Conservation (phyloP, 2,797 vertebrate genomes). For the Gadopsis marmoratus region DNA sequence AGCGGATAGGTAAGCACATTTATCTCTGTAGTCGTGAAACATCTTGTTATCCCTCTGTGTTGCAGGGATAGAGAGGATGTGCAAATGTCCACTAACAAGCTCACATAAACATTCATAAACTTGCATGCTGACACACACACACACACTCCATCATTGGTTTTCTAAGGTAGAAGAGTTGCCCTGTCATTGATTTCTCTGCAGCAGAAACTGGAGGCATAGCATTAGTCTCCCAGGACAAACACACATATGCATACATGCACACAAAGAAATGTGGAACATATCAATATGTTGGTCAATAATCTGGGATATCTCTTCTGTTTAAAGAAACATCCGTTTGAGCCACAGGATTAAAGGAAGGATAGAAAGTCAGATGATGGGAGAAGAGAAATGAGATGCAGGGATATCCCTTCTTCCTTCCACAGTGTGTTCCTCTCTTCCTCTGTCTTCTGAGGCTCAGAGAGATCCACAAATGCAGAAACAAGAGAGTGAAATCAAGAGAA, state of each 20-base stretch:
- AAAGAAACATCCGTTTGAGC: conserved; percentile 54
- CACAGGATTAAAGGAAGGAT: conserved; percentile 32
- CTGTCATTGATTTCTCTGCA: conserved; percentile 80
- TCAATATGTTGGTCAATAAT: conserved; percentile 71
- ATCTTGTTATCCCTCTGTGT: conserved; percentile 12
- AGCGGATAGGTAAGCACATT: conserved; percentile 23
- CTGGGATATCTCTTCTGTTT: conserved; percentile 65
- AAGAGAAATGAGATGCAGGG: conserved; percentile 38
- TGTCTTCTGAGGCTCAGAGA: conserved; percentile 24
- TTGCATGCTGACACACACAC: conserved; percentile 1
- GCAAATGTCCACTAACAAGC: conserved; percentile 23
- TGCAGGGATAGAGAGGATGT: conserved; percentile 1
- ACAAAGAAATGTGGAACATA: conserved; percentile 62
- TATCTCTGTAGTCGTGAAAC: conserved; percentile 12
- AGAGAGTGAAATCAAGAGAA: conserved; percentile 34
- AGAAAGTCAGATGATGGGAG: conserved; percentile 30
- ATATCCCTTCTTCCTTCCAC: conserved; percentile 51
- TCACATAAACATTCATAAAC: conserved; percentile 21
- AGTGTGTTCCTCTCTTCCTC: conserved; percentile 39
- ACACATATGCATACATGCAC: conserved; percentile 28
- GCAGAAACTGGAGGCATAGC: conserved; percentile 73
- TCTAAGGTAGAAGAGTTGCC: conserved; percentile 61
- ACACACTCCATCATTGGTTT: conserved; percentile 50
- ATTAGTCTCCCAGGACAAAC: conserved; percentile 68
- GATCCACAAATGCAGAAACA: conserved; percentile 21